Evolutionary conservation across 2,888 invertebrate genomes (phyloP).

Genomic region (Diarsia rubi): DNA sequence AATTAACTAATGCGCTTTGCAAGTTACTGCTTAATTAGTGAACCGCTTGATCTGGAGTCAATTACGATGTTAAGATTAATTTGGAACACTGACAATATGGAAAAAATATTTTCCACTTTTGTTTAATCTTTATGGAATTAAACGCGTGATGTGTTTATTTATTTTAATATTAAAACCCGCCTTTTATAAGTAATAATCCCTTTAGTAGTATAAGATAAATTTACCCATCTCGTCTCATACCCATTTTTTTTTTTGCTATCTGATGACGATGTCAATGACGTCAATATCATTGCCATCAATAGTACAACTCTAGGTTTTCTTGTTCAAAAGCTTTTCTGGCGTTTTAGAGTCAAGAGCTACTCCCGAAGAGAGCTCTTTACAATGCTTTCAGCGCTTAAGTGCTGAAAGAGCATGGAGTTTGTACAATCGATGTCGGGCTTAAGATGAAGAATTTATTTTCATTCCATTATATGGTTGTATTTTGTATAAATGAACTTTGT

Average conservation of each 20-base stretch:
- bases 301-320: constrained; percentile 46
- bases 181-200: no score
- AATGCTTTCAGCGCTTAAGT: constrained; percentile 61
- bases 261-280: not conserved
- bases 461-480: constrained; percentile 40
- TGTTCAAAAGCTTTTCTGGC: constrained; percentile 63
- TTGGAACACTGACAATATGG: not conserved
- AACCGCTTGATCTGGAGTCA: not conserved
- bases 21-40: not conserved
- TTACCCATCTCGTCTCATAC: no score
- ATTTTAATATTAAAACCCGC: no score
- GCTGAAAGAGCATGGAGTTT: constrained; percentile 57
- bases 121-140: not conserved
- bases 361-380: constrained; percentile 58
- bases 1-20: not conserved
- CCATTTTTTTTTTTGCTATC: no score
- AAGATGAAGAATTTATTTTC: constrained; percentile 43
- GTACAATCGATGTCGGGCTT: constrained; percentile 51
- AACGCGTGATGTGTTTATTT: not conserved
- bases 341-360: constrained; percentile 66
- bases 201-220: no score
- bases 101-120: not conserved
- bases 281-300: not conserved
- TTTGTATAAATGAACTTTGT: constrained; percentile 30
- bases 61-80: not conserved